These are phyloP conservation scores for Cavia porcellus DNA, from an alignment of 2,113 vertebrate species.

Conservation along the genomic window DNA sequence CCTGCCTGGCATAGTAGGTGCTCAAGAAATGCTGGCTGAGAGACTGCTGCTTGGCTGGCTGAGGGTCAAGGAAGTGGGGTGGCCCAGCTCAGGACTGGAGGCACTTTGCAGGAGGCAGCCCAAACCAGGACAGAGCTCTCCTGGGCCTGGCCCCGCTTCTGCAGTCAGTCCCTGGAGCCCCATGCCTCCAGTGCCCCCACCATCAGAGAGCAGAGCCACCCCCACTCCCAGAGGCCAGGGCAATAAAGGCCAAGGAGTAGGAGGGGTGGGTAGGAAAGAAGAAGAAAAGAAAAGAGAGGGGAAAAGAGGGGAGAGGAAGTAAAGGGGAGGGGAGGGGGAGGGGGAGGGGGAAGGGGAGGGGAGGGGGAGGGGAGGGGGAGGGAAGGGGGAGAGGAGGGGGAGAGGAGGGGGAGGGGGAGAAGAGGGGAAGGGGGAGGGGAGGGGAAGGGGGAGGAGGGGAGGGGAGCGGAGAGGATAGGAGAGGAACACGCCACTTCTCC, in stretches of 20 bases:
- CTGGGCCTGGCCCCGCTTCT: rapidly evolving
- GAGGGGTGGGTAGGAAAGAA: too few species aligned
- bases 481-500: not conserved
- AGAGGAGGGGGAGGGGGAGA: too few species aligned
- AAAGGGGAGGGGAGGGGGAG: too few species aligned
- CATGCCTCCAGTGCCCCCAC: not conserved
- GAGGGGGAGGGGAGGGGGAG: too few species aligned
- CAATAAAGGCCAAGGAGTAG: too few species aligned
- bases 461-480: not conserved
- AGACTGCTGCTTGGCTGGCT: not conserved
- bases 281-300: too few species aligned
- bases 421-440: too few species aligned
- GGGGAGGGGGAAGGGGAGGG: too few species aligned
- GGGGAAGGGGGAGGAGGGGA: too few species aligned
- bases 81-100: not conserved
- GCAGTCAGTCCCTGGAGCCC: not conserved
- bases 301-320: too few species aligned
- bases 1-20: not conserved
- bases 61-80: not conserved
- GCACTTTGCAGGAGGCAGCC: not conserved
- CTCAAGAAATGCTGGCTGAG: not conserved
- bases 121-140: not conserved
- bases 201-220: not conserved
- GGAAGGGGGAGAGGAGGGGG: too few species aligned
- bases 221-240: not conserved